These are phyloP conservation scores for Argentina silus DNA, from an alignment of 2,797 vertebrate genomes.

Conservation along the genomic window DNA sequence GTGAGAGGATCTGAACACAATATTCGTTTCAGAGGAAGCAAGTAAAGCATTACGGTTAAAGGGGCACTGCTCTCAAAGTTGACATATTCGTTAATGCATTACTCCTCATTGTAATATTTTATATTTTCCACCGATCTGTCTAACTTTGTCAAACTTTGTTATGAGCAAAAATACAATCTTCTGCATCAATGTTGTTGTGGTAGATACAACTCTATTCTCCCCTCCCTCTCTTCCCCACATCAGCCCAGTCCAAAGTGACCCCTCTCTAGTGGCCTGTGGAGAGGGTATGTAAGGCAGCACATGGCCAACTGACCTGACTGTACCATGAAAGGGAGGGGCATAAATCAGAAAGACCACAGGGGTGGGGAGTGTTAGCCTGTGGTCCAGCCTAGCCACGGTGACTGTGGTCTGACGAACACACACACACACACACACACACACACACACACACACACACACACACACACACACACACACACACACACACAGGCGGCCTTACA, in stretches of 20 bases:
- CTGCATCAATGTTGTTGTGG: background rate
- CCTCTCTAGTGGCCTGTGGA: background rate
- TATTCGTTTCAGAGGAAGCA: background rate
- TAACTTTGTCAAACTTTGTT: background rate
- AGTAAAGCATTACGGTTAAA: background rate
- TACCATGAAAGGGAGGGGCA: background rate
- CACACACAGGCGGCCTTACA: slow-evolving; percentile 28
- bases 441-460: slow-evolving; percentile 7
- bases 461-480: background rate
- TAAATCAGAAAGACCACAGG: slow-evolving; percentile 21
- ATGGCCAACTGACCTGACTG: slow-evolving; percentile 18
- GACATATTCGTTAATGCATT: background rate
- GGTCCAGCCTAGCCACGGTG: slow-evolving; percentile 3
- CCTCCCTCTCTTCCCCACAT: background rate
- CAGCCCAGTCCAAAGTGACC: slow-evolving; percentile 3
- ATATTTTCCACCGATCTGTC: background rate
- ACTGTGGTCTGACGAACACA: slow-evolving; percentile 27
- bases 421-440: background rate
- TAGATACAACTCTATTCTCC: background rate
- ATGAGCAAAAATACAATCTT: background rate
- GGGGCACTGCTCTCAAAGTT: background rate
- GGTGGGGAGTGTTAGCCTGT: slow-evolving; percentile 13
- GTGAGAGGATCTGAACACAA: background rate
- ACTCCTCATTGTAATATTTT: no score
- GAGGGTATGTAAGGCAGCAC: background rate